Percentiles rank a stretch among this genome's conserved stretches.
These are phyloP conservation scores for Alethe diademata DNA, from an alignment of 2,113 vertebrate species.

Conservation along the genomic window DNA sequence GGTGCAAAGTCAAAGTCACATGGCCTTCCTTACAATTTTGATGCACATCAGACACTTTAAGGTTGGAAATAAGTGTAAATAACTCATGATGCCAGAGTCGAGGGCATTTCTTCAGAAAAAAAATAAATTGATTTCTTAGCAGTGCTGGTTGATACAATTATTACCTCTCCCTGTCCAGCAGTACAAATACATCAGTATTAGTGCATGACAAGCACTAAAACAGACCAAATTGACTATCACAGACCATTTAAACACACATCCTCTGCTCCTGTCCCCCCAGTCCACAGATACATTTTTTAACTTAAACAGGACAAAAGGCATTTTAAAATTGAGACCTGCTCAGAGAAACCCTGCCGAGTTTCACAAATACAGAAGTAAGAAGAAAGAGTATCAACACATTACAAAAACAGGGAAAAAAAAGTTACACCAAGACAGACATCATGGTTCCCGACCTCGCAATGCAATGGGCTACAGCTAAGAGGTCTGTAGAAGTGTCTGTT, in stretches of 20 bases:
- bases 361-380: conserved; percentile 68
- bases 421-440: conserved; percentile 21
- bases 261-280: neutral
- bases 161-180: conserved; percentile 59
- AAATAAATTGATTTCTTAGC: neutral
- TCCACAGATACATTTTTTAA: conserved; percentile 24
- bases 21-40: neutral
- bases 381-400: conserved; percentile 50
- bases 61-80: neutral
- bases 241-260: neutral
- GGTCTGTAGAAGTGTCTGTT: conserved; percentile 48
- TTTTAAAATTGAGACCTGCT: conserved; percentile 87
- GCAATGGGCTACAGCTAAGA: conserved; percentile 6
- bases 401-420: conserved; percentile 38
- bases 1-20: neutral
- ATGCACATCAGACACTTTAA: neutral
- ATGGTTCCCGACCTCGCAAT: conserved; percentile 68
- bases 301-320: conserved; percentile 56
- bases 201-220: conserved; percentile 63
- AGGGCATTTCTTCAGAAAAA: neutral
- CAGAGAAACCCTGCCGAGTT: conserved; percentile 71
- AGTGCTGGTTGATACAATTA: neutral
- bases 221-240: conserved; percentile 13
- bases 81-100: neutral
- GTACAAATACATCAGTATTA: conserved; percentile 5